Conservation (phyloP, 2,888 invertebrate species). For the Ochropleura leucogaster region DNA sequence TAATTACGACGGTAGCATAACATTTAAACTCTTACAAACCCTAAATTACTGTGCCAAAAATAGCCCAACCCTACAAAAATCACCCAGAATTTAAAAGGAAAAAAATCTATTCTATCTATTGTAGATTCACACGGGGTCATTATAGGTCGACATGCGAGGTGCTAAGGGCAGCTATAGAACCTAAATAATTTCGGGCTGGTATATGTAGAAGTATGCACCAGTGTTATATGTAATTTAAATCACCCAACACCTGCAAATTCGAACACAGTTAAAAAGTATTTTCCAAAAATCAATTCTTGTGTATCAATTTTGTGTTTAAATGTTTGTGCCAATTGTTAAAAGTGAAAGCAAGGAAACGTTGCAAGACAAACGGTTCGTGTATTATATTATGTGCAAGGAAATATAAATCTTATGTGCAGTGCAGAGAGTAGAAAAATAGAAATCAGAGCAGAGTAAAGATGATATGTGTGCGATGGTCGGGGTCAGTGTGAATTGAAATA, state of each 20-base stretch:
- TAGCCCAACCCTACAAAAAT: conserved; percentile 45
- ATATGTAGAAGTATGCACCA: conserved; percentile 90
- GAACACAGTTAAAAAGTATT: conserved; percentile 66
- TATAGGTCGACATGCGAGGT: conserved; percentile 81
- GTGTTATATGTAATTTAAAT: conserved; percentile 74
- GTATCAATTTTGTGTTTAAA: conserved; percentile 76
- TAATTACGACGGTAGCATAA: not conserved
- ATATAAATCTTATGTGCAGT: conserved; percentile 88
- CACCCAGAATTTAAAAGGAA: conserved; percentile 50
- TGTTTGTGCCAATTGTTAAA: conserved; percentile 80
- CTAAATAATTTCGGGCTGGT: conserved; percentile 86
- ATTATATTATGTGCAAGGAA: conserved; percentile 84
- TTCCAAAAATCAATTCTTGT: conserved; percentile 66
- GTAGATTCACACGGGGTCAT: conserved; percentile 76
- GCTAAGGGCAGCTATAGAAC: conserved; percentile 79
- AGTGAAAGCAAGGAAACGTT: conserved; percentile 81
- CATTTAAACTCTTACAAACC: conserved; percentile 39
- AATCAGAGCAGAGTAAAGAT: conserved; percentile 77
- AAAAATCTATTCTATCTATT: conserved; percentile 68
- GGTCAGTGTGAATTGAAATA: conserved; percentile 66
- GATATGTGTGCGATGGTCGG: conserved; percentile 76
- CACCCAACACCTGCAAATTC: conserved; percentile 73
- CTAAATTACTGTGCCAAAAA: conserved; percentile 42
- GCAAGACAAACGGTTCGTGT: conserved; percentile 81
- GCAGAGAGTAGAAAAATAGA: conserved; percentile 86